A percentile compares a stretch with the other conserved stretches of the same genome.
These are phyloP conservation scores for Linnaemya tessellans DNA, from an alignment of 2,888 invertebrate species.

Conservation along the genomic window DNA sequence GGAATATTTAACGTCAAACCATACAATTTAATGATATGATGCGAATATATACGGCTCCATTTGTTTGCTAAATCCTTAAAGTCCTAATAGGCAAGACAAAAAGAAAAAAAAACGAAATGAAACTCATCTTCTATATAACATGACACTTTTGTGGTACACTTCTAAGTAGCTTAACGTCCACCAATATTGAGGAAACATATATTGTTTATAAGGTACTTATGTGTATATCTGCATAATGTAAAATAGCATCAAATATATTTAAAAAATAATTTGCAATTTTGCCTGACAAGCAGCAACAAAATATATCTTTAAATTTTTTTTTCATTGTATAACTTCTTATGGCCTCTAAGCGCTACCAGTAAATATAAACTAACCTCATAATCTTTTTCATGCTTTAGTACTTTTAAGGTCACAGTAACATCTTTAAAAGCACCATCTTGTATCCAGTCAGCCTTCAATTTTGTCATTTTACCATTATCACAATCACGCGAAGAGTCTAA, in stretches of 20 bases:
- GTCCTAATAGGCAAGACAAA: conserved; percentile 84
- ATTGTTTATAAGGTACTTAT: too few species aligned
- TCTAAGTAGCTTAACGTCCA: too few species aligned
- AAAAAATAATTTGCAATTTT: too few species aligned
- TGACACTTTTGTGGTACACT: too few species aligned
- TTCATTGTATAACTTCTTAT: too few species aligned
- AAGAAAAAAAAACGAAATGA: background rate
- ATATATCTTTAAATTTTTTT: too few species aligned
- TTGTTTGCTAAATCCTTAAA: conserved; percentile 90
- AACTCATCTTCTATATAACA: too few species aligned
- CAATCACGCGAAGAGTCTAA: conserved; percentile 86
- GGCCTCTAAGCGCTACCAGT: too few species aligned
- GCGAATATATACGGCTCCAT: conserved; percentile 91
- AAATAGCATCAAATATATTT: too few species aligned
- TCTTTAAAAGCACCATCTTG: conserved; percentile 88
- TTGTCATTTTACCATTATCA: conserved; percentile 86
- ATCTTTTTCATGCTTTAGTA: conserved; percentile 87
- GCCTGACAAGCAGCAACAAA: too few species aligned
- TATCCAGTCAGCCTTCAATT: conserved; percentile 91
- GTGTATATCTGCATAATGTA: too few species aligned
- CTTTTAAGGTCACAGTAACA: conserved; percentile 91
- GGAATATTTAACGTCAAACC: conserved; percentile 91
- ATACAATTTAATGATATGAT: conserved; percentile 89
- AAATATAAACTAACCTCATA: conserved; percentile 84
- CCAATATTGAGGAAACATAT: too few species aligned